These are phyloP conservation scores for Phengaris arion DNA, from an alignment of 2,888 invertebrate species.

Conservation along the genomic window DNA sequence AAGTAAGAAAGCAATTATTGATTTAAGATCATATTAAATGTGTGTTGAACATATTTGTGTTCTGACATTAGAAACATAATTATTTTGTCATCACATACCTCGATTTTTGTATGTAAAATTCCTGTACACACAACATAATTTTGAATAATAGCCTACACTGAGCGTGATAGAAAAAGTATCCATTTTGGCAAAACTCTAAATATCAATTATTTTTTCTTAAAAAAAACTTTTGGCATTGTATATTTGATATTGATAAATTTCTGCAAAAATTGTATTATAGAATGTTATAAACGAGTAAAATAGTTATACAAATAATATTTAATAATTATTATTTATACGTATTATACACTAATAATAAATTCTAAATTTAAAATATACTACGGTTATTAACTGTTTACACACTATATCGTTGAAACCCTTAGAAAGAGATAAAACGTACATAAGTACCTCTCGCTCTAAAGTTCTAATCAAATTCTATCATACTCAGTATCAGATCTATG, in stretches of 20 bases:
- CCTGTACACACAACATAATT: neutral
- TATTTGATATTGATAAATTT: neutral
- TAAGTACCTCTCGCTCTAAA: conserved; percentile 10
- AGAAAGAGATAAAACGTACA: conserved; percentile 4
- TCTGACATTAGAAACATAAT: too few species aligned
- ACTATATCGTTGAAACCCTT: conserved; percentile 2
- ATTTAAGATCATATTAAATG: too few species aligned
- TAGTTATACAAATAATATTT: neutral
- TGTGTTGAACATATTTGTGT: too few species aligned
- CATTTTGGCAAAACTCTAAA: neutral
- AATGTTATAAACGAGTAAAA: neutral
- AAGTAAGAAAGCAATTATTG: too few species aligned
- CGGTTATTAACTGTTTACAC: neutral
- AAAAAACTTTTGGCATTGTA: neutral
- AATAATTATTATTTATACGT: neutral
- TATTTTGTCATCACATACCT: too few species aligned
- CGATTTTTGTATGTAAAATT: too few species aligned
- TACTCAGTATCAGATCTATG: neutral
- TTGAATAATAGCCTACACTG: neutral
- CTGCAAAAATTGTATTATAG: neutral
- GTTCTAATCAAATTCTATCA: conserved; percentile 17
- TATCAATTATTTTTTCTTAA: neutral
- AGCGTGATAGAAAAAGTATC: conserved; percentile 6
- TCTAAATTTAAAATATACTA: neutral
- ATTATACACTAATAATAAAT: neutral